These are phyloP conservation scores for Hippocampus zosterae DNA, from an alignment of 2,113 vertebrate genomes.

Conservation along the genomic window DNA sequence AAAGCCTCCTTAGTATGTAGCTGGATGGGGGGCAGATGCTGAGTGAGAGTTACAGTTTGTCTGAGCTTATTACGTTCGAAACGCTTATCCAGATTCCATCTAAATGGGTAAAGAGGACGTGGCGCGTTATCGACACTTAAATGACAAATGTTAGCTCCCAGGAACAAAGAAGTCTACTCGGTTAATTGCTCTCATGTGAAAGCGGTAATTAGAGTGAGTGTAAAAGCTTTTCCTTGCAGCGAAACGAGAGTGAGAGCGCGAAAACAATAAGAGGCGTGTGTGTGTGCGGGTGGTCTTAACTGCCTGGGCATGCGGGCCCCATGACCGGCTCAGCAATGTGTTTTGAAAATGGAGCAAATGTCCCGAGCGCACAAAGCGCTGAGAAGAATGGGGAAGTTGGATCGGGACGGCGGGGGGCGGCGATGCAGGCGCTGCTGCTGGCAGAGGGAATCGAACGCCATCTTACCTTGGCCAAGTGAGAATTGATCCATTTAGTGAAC, in stretches of 20 bases:
- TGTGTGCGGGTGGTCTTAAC: constrained; percentile 40
- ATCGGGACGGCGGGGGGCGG: constrained; percentile 11
- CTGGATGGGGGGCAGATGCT: constrained; percentile 36
- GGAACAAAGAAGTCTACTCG: constrained; percentile 28
- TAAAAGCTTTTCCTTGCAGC: constrained; percentile 59
- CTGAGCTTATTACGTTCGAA: constrained; percentile 29
- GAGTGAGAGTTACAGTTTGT: constrained; percentile 26
- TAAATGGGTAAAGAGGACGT: constrained; percentile 46
- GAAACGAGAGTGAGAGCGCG: constrained; percentile 34
- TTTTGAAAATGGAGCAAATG: constrained; percentile 43
- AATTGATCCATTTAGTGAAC: constrained; percentile 99
- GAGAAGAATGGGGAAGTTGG: constrained; percentile 13
- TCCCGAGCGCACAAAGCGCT: constrained; percentile 12
- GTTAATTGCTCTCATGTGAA: constrained; percentile 42
- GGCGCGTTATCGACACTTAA: constrained; percentile 29
- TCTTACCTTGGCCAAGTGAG: constrained; percentile 94
- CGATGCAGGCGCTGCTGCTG: constrained; percentile 41
- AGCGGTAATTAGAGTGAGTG: constrained; percentile 48
- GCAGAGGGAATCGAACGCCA: constrained; percentile 29
- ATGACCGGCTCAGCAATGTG: constrained; percentile 42
- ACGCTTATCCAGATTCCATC: constrained; percentile 47
- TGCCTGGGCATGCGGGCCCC: constrained; percentile 32
- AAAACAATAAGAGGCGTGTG: constrained; percentile 21
- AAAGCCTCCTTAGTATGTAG: constrained; percentile 8
- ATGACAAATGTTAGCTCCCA: constrained; percentile 42